Evolutionary conservation across 2,888 invertebrate genomes (phyloP).

Genomic region (Pinctada fucata): DNA sequence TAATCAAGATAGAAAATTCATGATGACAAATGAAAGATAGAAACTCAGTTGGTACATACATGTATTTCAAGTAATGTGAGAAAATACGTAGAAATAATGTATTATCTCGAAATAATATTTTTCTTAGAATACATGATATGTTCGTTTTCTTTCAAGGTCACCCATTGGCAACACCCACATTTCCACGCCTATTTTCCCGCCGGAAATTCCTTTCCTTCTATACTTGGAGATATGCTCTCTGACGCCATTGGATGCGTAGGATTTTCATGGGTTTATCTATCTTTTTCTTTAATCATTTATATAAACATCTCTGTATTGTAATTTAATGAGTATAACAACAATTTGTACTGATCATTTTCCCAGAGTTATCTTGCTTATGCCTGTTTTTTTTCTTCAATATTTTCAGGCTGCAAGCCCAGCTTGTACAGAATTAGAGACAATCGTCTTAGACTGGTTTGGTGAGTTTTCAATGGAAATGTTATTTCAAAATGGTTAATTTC

Average conservation of each 20-base stretch:
- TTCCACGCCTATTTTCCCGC: conserved; percentile 99
- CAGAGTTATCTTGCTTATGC: background rate
- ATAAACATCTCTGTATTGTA: background rate
- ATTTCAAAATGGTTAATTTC: background rate
- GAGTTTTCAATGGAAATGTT: conserved; percentile 33
- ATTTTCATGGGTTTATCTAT: conserved; percentile 93
- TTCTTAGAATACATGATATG: too few relatives aligned
- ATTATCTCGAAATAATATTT: too few relatives aligned
- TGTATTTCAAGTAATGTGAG: too few relatives aligned
- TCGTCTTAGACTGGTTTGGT: conserved; percentile 96
- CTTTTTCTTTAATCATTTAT: background rate
- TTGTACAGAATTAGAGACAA: conserved; percentile 96
- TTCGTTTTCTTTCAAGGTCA: conserved; percentile 79
- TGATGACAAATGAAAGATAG: background rate
- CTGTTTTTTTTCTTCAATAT: background rate
- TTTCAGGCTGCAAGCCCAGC: conserved; percentile 96
- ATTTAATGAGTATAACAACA: background rate
- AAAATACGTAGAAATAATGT: too few relatives aligned
- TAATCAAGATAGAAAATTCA: too few relatives aligned
- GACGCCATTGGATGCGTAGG: conserved; percentile 98
- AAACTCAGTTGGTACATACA: too few relatives aligned
- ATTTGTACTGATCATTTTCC: too few relatives aligned
- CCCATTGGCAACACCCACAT: conserved; percentile 98
- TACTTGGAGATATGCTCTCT: conserved; percentile 97
- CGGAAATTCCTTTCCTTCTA: conserved; percentile 97